Conservation (phyloP, 2,888 invertebrate species). For the Scrobipalpa costella region DNA sequence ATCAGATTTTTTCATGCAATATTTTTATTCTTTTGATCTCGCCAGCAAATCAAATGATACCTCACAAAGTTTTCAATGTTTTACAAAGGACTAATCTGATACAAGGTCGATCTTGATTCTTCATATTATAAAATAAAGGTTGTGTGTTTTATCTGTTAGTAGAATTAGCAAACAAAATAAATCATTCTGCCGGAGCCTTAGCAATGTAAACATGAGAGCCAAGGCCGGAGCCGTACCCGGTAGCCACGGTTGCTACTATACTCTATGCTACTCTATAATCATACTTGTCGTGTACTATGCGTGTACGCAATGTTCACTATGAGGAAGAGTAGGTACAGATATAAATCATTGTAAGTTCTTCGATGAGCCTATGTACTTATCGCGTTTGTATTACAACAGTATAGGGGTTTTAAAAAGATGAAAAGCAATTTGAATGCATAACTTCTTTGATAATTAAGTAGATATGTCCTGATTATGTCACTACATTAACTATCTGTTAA, state of each 20-base stretch:
- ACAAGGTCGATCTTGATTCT: neutral
- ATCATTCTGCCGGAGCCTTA: conserved; percentile 47
- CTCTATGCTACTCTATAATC: neutral
- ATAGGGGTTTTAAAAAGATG: no score
- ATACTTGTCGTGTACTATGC: neutral
- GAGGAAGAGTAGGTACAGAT: conserved; percentile 30
- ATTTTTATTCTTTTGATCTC: no score
- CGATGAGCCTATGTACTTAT: neutral
- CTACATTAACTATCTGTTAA: no score
- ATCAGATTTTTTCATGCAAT: no score
- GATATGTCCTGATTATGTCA: no score
- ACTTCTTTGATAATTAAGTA: no score
- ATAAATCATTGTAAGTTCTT: neutral
- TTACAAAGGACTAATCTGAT: no score
- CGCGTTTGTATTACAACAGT: no score
- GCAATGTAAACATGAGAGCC: conserved; percentile 42
- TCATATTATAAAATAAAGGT: neutral
- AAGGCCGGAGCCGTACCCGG: conserved; percentile 37
- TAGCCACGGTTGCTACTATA: neutral
- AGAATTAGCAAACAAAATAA: conserved; percentile 49
- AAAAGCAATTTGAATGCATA: no score
- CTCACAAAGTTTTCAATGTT: no score
- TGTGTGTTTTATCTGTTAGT: neutral
- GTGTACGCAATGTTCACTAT: conserved; percentile 7
- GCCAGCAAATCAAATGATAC: no score